Conservation (phyloP, 2,797 vertebrate species). For the Poeciliopsis infans region DNA sequence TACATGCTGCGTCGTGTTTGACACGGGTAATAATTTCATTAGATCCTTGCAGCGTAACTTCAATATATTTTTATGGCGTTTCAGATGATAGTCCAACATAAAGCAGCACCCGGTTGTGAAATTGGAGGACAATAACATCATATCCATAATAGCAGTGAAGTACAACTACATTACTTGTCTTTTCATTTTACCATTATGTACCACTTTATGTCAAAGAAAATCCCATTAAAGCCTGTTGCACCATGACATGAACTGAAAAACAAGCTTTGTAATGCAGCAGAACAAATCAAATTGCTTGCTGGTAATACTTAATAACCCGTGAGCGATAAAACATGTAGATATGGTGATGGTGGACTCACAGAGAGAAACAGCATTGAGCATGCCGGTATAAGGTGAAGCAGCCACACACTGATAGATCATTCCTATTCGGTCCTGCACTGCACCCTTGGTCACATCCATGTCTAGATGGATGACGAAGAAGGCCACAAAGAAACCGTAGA, state of each 20-base stretch:
- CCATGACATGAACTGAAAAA: neutral
- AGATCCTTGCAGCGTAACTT: neutral
- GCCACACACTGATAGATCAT: conserved; percentile 91
- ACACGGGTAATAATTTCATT: neutral
- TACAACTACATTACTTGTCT: neutral
- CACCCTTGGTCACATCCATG: conserved; percentile 84
- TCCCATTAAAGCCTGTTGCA: neutral
- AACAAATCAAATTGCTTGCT: neutral
- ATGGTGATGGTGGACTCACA: conserved; percentile 83
- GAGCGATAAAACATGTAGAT: neutral
- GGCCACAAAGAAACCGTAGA: conserved; percentile 89
- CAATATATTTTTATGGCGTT: neutral
- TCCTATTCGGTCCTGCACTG: conserved; percentile 92
- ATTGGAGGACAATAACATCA: neutral
- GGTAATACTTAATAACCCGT: neutral
- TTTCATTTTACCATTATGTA: neutral
- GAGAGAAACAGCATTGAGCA: conserved; percentile 92
- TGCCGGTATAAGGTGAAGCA: conserved; percentile 90
- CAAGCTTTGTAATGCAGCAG: neutral
- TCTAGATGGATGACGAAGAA: conserved; percentile 88
- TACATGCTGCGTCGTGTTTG: neutral
- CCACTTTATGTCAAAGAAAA: neutral
- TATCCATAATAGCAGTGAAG: no score
- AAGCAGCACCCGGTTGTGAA: neutral
- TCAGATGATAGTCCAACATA: neutral